Evolutionary conservation across 2,113 vertebrate genomes (phyloP).

Genomic region (Isichthys henryi): DNA sequence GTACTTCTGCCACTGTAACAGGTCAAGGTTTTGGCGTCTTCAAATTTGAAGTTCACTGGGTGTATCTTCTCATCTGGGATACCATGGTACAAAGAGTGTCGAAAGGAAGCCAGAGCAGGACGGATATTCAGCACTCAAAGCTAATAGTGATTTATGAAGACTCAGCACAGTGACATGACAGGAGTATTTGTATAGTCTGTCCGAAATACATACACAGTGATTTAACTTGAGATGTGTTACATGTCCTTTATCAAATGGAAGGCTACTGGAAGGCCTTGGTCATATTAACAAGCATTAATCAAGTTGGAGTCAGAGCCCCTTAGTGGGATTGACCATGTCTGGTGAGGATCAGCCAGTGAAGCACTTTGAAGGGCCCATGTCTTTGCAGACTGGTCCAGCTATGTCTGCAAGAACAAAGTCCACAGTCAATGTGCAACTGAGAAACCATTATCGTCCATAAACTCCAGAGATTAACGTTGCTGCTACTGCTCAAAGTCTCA

Average conservation of each 20-base stretch:
- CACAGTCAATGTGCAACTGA: neutral
- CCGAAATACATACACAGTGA: slow-evolving; percentile 9
- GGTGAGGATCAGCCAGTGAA: neutral
- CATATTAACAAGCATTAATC: slow-evolving; percentile 13
- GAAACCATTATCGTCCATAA: neutral
- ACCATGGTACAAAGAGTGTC: slow-evolving; percentile 13
- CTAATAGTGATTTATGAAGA: slow-evolving; percentile 70
- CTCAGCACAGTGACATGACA: slow-evolving; percentile 55
- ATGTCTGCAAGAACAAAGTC: neutral
- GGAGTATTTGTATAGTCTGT: slow-evolving; percentile 13
- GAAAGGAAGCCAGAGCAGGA: neutral
- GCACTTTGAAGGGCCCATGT: neutral
- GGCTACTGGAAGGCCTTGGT: slow-evolving; percentile 7
- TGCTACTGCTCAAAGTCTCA: neutral
- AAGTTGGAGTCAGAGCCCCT: slow-evolving; percentile 4
- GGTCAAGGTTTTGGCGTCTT: neutral
- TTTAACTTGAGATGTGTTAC: slow-evolving; percentile 16
- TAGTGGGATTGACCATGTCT: neutral
- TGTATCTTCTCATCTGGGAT: neutral
- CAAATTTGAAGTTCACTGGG: neutral
- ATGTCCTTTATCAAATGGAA: neutral
- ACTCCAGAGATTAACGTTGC: neutral
- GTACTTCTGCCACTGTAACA: neutral
- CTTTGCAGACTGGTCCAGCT: neutral
- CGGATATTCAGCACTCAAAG: slow-evolving; percentile 51